phyloP scores from a whole-genome alignment of 92 coral and sea anemone species.

The Palythoa caribaeorum region DNA sequence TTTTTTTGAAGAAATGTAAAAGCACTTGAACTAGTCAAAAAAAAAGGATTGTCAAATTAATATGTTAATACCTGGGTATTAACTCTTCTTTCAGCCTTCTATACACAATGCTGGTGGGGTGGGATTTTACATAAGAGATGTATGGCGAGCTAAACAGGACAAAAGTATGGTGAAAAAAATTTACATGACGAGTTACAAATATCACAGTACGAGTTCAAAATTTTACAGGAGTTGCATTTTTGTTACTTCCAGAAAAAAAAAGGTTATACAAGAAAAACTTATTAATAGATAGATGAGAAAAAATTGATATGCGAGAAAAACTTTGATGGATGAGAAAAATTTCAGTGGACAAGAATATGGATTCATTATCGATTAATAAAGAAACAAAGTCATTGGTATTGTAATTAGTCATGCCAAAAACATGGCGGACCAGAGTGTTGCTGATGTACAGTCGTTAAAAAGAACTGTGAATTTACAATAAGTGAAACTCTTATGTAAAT shows the following conservation, averaged over 20 bases:
- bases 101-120: slow-evolving; percentile 49
- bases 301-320: background rate
- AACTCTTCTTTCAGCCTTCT: slow-evolving; percentile 39
- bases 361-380: background rate
- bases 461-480: too few relatives aligned
- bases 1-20: too few relatives aligned
- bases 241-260: background rate
- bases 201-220: background rate
- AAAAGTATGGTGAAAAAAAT: background rate
- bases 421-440: too few relatives aligned
- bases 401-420: background rate
- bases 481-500: too few relatives aligned
- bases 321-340: slow-evolving; percentile 3
- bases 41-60: slow-evolving; percentile 22
- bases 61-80: slow-evolving; percentile 28
- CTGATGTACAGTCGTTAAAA: too few relatives aligned
- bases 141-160: background rate
- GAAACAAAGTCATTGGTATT: background rate
- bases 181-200: background rate
- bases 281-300: background rate
- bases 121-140: slow-evolving; percentile 44
- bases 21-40: background rate
- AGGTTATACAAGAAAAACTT: background rate
- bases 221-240: background rate
- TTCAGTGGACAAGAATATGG: background rate